phyloP scores from a whole-genome alignment of 2,113 vertebrate species.

The Typhlomys cinereus region DNA sequence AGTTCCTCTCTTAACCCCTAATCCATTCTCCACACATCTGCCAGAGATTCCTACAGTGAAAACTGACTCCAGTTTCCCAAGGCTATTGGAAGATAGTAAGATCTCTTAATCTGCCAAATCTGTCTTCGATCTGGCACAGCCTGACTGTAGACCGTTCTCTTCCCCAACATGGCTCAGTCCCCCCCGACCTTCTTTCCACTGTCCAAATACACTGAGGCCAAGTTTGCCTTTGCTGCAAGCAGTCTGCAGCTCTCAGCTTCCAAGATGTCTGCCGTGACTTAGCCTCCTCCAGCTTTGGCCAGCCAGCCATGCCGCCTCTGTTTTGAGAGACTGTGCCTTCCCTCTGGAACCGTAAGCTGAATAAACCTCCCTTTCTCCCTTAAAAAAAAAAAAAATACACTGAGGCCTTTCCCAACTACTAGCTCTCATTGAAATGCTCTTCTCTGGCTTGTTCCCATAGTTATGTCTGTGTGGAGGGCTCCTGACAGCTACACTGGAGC shows the following conservation, averaged over 20 bases:
- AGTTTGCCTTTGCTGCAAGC: too few relatives aligned
- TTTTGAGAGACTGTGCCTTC: too few relatives aligned
- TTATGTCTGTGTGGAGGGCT: background rate
- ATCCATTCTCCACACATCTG: constrained; percentile 1
- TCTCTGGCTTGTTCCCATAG: background rate
- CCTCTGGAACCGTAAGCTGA: too few relatives aligned
- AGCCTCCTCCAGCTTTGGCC: too few relatives aligned
- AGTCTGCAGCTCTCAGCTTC: too few relatives aligned
- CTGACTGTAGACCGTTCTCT: background rate
- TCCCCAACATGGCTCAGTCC: background rate
- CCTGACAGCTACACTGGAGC: background rate
- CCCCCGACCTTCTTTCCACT: background rate
- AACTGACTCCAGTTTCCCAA: background rate
- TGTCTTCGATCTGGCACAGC: background rate
- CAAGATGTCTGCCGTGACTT: too few relatives aligned
- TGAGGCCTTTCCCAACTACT: constrained; percentile 1
- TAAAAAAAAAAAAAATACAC: too few relatives aligned
- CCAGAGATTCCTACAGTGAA: constrained; percentile 46
- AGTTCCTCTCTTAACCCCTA: constrained; percentile 27
- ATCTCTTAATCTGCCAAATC: constrained; percentile 8
- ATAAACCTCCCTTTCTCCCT: too few relatives aligned
- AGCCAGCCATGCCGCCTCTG: too few relatives aligned
- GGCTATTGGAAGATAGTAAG: constrained; percentile 39
- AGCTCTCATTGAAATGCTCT: background rate
- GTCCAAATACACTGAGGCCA: background rate